Evolutionary conservation across 2,888 invertebrate species (phyloP).

Genomic region (Andrena minutula): DNA sequence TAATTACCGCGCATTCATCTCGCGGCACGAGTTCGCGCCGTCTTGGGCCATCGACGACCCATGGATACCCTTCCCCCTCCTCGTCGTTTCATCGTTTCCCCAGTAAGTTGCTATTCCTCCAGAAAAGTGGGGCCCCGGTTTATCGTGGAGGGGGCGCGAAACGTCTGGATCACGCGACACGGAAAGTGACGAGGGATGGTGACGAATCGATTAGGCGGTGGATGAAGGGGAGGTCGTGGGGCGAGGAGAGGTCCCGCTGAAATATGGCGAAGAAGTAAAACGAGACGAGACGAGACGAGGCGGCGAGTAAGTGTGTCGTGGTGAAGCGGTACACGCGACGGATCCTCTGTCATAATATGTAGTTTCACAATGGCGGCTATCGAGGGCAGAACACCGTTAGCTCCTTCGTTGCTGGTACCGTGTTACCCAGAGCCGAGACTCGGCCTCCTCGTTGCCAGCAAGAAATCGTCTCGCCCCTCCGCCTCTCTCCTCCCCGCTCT

Average conservation of each 20-base stretch:
- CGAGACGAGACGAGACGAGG: constrained; percentile 70
- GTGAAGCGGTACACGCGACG: constrained; percentile 80
- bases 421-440: constrained; percentile 74
- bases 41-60: no score
- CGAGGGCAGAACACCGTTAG: constrained; percentile 83
- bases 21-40: no score
- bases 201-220: background rate
- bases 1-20: no score
- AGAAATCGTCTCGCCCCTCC: constrained; percentile 55
- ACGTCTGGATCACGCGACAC: constrained; percentile 15
- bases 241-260: constrained; percentile 19
- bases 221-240: constrained; percentile 15
- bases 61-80: no score
- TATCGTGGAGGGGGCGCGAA: background rate
- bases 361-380: constrained; percentile 83
- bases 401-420: constrained; percentile 79
- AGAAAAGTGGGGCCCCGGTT: background rate
- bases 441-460: constrained; percentile 47
- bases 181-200: constrained; percentile 30
- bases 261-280: constrained; percentile 71
- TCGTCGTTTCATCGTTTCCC: no score
- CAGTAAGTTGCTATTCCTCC: background rate
- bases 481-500: constrained; percentile 26
- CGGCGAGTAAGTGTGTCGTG: constrained; percentile 79
- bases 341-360: constrained; percentile 82